Conservation (phyloP, 23 tunicate genomes). For the Trididemnum clinides region DNA sequence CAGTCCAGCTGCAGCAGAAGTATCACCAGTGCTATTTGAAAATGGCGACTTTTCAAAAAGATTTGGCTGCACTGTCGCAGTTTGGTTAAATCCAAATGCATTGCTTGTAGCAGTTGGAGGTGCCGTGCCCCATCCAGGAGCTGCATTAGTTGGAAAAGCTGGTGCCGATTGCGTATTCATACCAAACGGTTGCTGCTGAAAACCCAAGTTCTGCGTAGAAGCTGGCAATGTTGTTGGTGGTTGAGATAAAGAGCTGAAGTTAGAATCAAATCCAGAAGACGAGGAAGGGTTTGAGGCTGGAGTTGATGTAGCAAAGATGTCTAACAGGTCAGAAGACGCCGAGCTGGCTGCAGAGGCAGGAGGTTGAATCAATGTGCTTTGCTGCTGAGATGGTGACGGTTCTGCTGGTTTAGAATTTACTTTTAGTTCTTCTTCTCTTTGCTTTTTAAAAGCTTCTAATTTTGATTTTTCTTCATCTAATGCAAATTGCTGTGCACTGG, state of each 20-base stretch:
- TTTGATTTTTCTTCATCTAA: slow-evolving; percentile 63
- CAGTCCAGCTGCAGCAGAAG: slow-evolving; percentile 21
- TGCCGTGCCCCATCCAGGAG: slow-evolving; percentile 2
- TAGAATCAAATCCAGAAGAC: not conserved
- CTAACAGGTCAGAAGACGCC: slow-evolving; percentile 17
- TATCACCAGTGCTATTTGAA: not conserved
- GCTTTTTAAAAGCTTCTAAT: slow-evolving; percentile 58
- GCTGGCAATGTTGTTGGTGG: not conserved
- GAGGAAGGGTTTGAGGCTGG: not conserved
- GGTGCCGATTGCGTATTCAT: too few relatives aligned
- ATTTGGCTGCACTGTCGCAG: slow-evolving; percentile 5
- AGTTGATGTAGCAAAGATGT: slow-evolving; percentile 1
- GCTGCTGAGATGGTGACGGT: not conserved
- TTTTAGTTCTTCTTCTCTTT: slow-evolving; percentile 34
- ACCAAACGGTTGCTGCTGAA: not conserved
- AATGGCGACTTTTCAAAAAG: slow-evolving; percentile 35
- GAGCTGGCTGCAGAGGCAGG: not conserved
- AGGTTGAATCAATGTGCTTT: not conserved
- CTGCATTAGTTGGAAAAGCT: too few relatives aligned
- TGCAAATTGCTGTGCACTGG: slow-evolving; percentile 40
- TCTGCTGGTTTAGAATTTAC: not conserved
- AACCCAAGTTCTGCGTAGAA: not conserved
- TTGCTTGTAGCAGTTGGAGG: not conserved
- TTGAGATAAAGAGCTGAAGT: slow-evolving; percentile 4
- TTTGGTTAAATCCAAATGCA: slow-evolving; percentile 19